Base-by-base conservation (phyloP, 64 coral and sea anemone genomes). In the Cladopsammia gracilis region DNA sequence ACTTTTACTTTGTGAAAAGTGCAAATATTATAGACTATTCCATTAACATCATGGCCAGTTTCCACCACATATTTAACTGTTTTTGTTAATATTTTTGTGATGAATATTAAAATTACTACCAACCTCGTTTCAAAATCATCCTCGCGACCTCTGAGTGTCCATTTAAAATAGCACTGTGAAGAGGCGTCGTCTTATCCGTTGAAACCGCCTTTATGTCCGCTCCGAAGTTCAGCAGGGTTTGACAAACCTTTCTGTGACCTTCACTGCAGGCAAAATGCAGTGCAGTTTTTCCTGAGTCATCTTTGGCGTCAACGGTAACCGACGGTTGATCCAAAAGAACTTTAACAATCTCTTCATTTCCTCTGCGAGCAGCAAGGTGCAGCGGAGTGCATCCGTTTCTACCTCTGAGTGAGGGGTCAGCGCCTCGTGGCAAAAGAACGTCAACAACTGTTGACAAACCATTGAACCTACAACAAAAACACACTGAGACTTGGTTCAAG, bases 361-460 rank as follows among this genome's bases (percentile, higher is more conserved):
- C 87, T 82, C 87, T 24, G 7, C 86, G 71, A n/a, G 86, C 85
- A 25, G 86, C 93, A n/a, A 89, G 67, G 68, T 94, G 93, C 20
- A 94, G 20, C 9, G 93, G 62, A 10, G 75, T 82, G 18, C 58
- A 62, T 19, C 70, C 86, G 11, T 82, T 94, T 4, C 59, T 85
- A 34, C 71, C 71, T 48, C 69, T 79, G 44, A 53, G 22, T 19
- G 51, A 61, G 71, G 93, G 77, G 48, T 89, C 71, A 12, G 93
- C 93, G 43, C 87, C 86, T 52, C 74, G 42, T 19, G 89, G 51
- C 11, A 94, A 45, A n/a, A 94, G 79, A 68, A 85, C 14, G n/a
- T 75, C 77, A 26, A 80, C 77, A 3, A 62, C 26, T 2, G 77
- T 61, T 14, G 77, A 80, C 8, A 80, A 54, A 14, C 77, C 24